Conservation (phyloP, 1,140 invertebrate species). For the Episyrphus balteatus region DNA sequence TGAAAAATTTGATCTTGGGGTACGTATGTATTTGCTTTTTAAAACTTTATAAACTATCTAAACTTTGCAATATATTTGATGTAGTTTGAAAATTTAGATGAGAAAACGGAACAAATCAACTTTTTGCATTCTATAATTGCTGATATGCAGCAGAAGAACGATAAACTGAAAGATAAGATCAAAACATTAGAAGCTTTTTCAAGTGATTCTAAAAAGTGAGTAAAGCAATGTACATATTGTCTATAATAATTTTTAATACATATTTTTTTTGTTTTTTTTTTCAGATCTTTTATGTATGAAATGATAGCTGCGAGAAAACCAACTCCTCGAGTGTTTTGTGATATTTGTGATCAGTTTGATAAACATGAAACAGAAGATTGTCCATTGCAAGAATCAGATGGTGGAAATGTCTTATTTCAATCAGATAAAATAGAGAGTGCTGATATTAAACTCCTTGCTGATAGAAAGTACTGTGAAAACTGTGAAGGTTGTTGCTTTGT, state of each 20-base stretch:
- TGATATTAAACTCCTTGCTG: constrained; percentile 41
- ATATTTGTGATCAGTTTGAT: constrained; percentile 96
- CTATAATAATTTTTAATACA: not conserved
- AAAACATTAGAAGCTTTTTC: constrained; percentile 66
- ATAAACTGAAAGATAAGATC: constrained; percentile 65
- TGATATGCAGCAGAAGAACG: constrained; percentile 87
- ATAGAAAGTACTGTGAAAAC: constrained; percentile 79
- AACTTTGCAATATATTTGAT: not conserved
- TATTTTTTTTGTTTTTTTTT: constrained; percentile 3
- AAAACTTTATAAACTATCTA: no score
- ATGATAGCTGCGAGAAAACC: constrained; percentile 32
- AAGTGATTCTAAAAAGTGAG: constrained; percentile 25
- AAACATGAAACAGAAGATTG: constrained; percentile 95
- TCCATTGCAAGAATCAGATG: constrained; percentile 65
- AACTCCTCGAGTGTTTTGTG: constrained; percentile 81
- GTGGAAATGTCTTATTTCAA: constrained; percentile 38
- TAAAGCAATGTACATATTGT: not conserved
- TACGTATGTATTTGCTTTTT: no score
- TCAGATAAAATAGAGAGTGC: constrained; percentile 36
- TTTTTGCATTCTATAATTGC: constrained; percentile 95
- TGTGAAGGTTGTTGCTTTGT: constrained; percentile 63
- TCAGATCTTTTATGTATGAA: constrained; percentile 25
- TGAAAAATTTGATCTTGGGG: no score
- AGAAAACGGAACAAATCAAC: constrained; percentile 53
- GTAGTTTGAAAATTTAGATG: constrained; percentile 16